Evolutionary conservation across 1,140 invertebrate genomes (phyloP).

Genomic region (Odontomachus brunneus): DNA sequence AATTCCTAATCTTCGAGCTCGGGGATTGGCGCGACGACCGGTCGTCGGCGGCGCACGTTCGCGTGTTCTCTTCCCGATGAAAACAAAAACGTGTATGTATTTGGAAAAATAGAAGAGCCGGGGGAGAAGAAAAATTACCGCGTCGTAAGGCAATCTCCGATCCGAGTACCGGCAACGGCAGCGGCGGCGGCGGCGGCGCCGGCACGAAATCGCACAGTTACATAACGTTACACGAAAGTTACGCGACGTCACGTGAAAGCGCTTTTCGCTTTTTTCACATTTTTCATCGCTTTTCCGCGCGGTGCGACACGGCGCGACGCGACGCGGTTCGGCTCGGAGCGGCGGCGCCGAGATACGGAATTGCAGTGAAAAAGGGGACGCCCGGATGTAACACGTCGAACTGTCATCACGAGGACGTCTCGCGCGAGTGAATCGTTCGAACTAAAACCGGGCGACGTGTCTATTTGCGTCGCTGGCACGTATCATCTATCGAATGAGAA

Average conservation of each 20-base stretch:
- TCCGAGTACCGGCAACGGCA: conserved; percentile 13
- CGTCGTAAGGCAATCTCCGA: conserved; percentile 44
- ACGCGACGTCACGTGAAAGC: conserved; percentile 50
- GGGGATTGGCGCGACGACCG: not conserved
- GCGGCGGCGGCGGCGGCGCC: not conserved
- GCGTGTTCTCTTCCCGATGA: not conserved
- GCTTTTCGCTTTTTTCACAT: conserved; percentile 43
- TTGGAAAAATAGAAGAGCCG: not conserved
- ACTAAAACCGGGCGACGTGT: conserved; percentile 43
- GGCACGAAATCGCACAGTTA: conserved; percentile 49
- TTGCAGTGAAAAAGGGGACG: conserved; percentile 61
- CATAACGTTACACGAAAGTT: conserved; percentile 59
- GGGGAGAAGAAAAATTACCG: conserved; percentile 6
- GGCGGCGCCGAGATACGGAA: conserved; percentile 58
- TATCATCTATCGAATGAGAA: conserved; percentile 55
- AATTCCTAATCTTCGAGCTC: conserved; percentile 21
- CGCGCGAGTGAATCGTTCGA: conserved; percentile 58
- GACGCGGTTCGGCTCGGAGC: conserved; percentile 1
- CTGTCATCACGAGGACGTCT: conserved; percentile 66
- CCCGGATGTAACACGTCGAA: conserved; percentile 69
- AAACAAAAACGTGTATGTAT: not conserved
- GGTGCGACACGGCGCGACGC: not conserved
- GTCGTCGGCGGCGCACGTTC: not conserved
- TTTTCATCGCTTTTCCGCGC: conserved; percentile 58
- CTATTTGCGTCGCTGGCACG: conserved; percentile 62